Evolutionary conservation across 30 jellyfish, hydroid and myxozoan species (phyloP), one percentile per base, ranked within the genome.

Genomic region (Rhopilema esculentum): DNA sequence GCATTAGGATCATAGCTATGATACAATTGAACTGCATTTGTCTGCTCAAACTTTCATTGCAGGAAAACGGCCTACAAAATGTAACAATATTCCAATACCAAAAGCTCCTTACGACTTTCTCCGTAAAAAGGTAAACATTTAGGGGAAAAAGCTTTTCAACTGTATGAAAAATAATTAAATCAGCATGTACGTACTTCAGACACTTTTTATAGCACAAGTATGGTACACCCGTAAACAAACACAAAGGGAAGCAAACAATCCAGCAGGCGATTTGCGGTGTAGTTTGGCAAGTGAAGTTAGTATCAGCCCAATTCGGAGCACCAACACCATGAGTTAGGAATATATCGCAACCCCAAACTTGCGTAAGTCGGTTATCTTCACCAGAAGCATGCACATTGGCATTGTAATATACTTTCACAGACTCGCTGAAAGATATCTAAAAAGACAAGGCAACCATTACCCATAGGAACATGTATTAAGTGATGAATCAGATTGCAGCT

Each of bases 261-360:
- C 97, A 92, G 30, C 82, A n/a, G 1, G 69, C 82, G 15, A 32
- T 74, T 51, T 67, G 75, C 0, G 91, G 86, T 19, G 92, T 69
- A 28, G 88, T 86, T 26, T 86, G 81, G 64, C 93, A 85, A 0
- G 88, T 53, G 53, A 92, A 70, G 66, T 40, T 68, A 1, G 76
- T 79, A 72, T 92, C 98, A 19, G 94, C 96, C 52, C 91, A 92
- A 26, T 78, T 84, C 15, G 98, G 98, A 25, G 83, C 93, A 15
- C 75, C 83, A 82, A 92, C 96, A 20, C 98, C 98, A 86, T 85
- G 96, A 1, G 94, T 82, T 19, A 92, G 62, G 69, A 69, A 82
- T 16, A 92, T 86, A 61, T 92, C 98, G 66, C 98, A 92, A 0
- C 83, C 83, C 83, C 80, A 66, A n/a, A 91, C 94, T 50, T 67